Base-by-base conservation (phyloP, 2,888 invertebrate genomes). In the Nudaria mundana region DNA sequence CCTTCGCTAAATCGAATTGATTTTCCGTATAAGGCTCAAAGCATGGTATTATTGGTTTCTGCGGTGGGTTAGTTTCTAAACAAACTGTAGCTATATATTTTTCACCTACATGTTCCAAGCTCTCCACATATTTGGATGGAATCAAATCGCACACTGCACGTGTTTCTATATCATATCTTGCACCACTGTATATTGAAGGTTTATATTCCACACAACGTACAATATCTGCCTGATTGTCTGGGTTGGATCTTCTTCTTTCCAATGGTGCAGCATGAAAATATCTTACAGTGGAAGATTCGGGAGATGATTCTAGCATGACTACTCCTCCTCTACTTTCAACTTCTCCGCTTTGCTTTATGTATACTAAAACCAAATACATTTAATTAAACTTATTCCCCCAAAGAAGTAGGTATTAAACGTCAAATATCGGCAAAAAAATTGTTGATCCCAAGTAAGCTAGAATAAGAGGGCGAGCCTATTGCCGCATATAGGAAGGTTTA, bases 281-380 rank as follows among this genome's bases (percentile, higher is more conserved):
- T 1, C 81, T 75, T 22, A 78, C 50, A 28, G 71, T 67, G 0
- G 84, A 82, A 0, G 81, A 81, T 28, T 69, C 76, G n/a, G 76
- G 81, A 1, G 83, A 78, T 11, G 81, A 71, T 37, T 82, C 81
- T 39, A 77, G 55, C 11, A 68, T 62, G 12, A 81, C 76, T 6
- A 70, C 88, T 0, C 89, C 90, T 1, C 90, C 90, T 30, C 92
- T 90, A 64, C 92, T 92, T 54, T 93, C 93, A 31, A 91, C 90
- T 52, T 93, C 92, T 3, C 90, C 89, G 1, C 91, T 91, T 78
- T 91, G 91, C 64, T 92, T 93, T 44, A 93, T 92, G 73, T 78
- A 81, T 48, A 86, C 85, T 88, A 66, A 23, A 28, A 20, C 8
- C 2, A 20, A 20, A 20, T 5, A 4, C 2, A 20, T 20, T 18